These are phyloP conservation scores for Podiceps cristatus DNA, from an alignment of 2,113 vertebrate genomes.

Conservation along the genomic window DNA sequence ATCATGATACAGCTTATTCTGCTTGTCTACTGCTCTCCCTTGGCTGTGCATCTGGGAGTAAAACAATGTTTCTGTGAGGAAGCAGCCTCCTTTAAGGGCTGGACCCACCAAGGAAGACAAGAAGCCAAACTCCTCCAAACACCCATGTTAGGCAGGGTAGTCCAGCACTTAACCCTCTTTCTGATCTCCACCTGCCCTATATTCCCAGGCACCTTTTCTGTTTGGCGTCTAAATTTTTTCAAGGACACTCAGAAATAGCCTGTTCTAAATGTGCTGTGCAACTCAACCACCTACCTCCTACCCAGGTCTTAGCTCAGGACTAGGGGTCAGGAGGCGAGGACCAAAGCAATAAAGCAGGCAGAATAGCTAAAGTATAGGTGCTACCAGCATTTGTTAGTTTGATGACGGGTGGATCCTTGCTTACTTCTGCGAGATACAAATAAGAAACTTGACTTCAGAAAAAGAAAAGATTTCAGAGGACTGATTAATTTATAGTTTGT, in stretches of 20 bases:
- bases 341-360: not conserved
- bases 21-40: not conserved
- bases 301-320: not conserved
- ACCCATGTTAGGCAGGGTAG: rapidly evolving
- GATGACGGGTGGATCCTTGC: not conserved
- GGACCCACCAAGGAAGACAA: not conserved
- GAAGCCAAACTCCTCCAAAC: not conserved
- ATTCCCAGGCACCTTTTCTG: not conserved
- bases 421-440: not conserved
- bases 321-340: not conserved
- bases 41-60: not conserved
- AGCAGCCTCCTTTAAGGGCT: not conserved
- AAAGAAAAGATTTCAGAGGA: not conserved
- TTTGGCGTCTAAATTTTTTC: not conserved
- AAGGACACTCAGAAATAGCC: not conserved
- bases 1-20: not conserved
- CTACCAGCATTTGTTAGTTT: not conserved
- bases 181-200: not conserved
- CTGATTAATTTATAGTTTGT: not conserved
- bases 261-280: not conserved
- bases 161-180: not conserved
- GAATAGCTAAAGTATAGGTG: not conserved
- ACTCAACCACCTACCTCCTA: not conserved
- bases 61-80: not conserved
- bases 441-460: not conserved